Conservation (phyloP, 2,797 vertebrate species). For the Rhincodon typus region DNA sequence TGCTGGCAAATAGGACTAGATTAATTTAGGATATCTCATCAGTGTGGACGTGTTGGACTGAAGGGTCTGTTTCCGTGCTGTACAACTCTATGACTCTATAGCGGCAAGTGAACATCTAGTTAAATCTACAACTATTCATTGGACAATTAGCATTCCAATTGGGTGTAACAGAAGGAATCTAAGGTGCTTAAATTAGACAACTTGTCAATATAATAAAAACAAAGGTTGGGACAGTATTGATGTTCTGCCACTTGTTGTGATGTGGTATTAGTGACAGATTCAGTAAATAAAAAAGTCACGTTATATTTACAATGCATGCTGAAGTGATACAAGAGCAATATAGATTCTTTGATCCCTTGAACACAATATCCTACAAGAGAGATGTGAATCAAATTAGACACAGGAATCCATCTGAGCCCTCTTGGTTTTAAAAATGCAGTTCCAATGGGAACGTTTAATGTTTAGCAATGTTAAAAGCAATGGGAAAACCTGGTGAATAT, state of each 20-base stretch:
- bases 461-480: background rate
- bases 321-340: background rate
- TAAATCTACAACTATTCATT: background rate
- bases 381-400: background rate
- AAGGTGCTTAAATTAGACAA: background rate
- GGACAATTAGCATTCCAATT: background rate
- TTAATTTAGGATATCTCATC: no score
- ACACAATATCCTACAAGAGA: background rate
- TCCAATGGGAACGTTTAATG: background rate
- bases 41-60: no score
- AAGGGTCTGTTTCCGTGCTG: no score
- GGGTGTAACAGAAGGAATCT: background rate
- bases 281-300: slow-evolving; percentile 29
- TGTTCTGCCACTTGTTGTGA: slow-evolving; percentile 17
- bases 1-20: no score
- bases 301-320: slow-evolving; percentile 2
- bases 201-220: slow-evolving; percentile 22
- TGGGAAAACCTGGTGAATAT: background rate
- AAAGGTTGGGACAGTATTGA: slow-evolving; percentile 28
- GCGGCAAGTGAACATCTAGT: background rate
- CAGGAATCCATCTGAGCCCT: background rate
- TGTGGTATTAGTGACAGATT: background rate
- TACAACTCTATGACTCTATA: background rate
- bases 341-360: background rate
- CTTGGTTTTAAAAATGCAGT: background rate